These are phyloP conservation scores for Montifringilla adamsi DNA, from an alignment of 2,113 vertebrate genomes.

Conservation along the genomic window DNA sequence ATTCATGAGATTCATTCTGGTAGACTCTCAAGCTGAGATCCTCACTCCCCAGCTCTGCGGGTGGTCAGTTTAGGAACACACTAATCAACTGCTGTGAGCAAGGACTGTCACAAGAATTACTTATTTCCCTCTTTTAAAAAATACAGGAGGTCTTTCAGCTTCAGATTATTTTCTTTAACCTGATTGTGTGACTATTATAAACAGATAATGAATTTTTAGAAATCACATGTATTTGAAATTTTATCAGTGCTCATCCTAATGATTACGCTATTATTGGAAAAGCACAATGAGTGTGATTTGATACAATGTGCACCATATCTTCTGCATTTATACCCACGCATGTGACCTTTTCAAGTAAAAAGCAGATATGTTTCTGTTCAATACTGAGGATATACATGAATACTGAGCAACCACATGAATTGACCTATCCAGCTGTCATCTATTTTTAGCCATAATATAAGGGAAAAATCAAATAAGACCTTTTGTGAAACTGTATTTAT, in stretches of 20 bases:
- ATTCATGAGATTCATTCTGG: slow-evolving; percentile 61
- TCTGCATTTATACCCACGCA: neutral
- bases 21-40: slow-evolving; percentile 56
- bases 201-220: slow-evolving; percentile 3
- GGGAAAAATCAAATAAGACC: neutral
- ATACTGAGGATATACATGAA: neutral
- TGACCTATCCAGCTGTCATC: neutral
- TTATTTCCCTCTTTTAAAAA: slow-evolving; percentile 48
- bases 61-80: slow-evolving; percentile 57
- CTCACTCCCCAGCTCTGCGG: slow-evolving; percentile 23
- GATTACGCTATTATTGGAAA: neutral
- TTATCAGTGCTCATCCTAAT: neutral
- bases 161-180: slow-evolving; percentile 13
- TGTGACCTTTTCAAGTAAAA: slow-evolving; percentile 5
- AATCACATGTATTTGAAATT: neutral
- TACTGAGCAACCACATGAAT: neutral
- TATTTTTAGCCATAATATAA: neutral
- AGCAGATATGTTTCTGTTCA: neutral
- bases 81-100: slow-evolving; percentile 53
- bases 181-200: slow-evolving; percentile 21
- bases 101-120: slow-evolving; percentile 15
- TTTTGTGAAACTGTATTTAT: neutral
- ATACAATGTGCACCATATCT: neutral
- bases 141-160: slow-evolving; percentile 5
- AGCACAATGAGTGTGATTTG: neutral